Evolutionary conservation across 1,140 invertebrate species (phyloP).

Genomic region (Ylistrum balloti): DNA sequence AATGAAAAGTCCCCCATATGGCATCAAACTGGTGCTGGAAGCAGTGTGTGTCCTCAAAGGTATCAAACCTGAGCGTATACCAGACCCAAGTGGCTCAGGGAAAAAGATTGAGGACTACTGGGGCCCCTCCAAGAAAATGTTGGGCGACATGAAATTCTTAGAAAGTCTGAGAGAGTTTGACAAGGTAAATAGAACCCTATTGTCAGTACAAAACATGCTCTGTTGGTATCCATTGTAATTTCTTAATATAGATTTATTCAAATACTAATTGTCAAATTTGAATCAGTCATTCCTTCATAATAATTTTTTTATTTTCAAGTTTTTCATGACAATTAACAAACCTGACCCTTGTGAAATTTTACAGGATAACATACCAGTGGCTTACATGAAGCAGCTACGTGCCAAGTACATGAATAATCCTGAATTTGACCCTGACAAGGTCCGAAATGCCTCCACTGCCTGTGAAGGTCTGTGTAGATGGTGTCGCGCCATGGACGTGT

Average conservation of each 20-base stretch:
- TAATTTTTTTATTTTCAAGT: too few relatives aligned
- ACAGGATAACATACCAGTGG: conserved; percentile 80
- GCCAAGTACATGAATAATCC: conserved; percentile 81
- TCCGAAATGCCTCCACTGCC: conserved; percentile 81
- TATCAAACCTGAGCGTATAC: conserved; percentile 81
- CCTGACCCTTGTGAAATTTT: conserved; percentile 27
- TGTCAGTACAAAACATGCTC: too few relatives aligned
- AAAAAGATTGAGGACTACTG: conserved; percentile 83
- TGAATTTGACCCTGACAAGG: conserved; percentile 83
- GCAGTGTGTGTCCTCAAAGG: conserved; percentile 82
- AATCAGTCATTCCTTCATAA: too few relatives aligned
- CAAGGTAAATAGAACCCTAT: too few relatives aligned
- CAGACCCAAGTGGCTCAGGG: conserved; percentile 81
- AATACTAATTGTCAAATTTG: too few relatives aligned
- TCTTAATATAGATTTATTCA: too few relatives aligned
- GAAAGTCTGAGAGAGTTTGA: conserved; percentile 81
- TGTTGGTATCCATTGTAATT: too few relatives aligned
- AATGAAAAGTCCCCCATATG: conserved; percentile 81
- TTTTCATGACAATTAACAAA: too few relatives aligned
- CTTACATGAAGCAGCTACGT: conserved; percentile 81
- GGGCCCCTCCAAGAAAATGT: conserved; percentile 82
- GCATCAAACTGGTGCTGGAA: conserved; percentile 82
- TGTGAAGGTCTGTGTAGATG: conserved; percentile 83
- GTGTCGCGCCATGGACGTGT: conserved; percentile 82
- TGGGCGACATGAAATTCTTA: conserved; percentile 83